These are phyloP conservation scores for Xiphophorus maculatus DNA, from an alignment of 2,113 vertebrate genomes.

Conservation along the genomic window DNA sequence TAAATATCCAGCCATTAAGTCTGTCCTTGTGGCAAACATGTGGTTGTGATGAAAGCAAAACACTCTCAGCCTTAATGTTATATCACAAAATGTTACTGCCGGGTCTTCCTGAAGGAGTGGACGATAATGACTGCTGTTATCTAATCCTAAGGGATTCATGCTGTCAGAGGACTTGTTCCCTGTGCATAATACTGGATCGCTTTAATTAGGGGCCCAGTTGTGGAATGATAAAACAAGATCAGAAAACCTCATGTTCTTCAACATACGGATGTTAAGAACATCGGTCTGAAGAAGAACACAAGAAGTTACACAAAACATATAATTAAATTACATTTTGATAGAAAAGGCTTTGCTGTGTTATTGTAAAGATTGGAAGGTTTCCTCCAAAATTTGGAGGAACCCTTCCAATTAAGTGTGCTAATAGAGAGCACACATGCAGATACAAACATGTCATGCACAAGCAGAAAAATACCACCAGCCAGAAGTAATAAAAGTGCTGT, in stretches of 20 bases:
- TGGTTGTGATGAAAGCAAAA: conserved; percentile 27
- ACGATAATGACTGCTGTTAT: conserved; percentile 56
- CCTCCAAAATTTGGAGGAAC: conserved; percentile 56
- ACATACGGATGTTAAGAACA: conserved; percentile 11
- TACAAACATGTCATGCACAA: conserved; percentile 28
- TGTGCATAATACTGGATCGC: conserved; percentile 43
- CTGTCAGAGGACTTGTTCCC: conserved; percentile 50
- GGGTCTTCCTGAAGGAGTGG: conserved; percentile 27
- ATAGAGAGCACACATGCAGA: conserved; percentile 64
- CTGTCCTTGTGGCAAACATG: conserved; percentile 13
- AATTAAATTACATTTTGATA: conserved; percentile 22
- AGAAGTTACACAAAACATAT: conserved; percentile 16
- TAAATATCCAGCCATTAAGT: conserved; percentile 34
- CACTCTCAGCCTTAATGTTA: conserved; percentile 33
- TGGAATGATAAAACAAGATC: conserved; percentile 36
- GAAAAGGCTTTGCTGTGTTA: conserved; percentile 4
- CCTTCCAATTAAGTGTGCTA: conserved; percentile 30
- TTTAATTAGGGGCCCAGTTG: conserved; percentile 49
- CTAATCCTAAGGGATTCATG: conserved; percentile 42
- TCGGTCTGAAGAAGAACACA: conserved; percentile 14
- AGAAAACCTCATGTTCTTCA: conserved; percentile 14
- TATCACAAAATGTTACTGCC: conserved; percentile 50
- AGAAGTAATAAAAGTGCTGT: conserved; percentile 57
- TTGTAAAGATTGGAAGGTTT: conserved; percentile 45
- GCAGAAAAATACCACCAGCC: conserved; percentile 29